Evolutionary conservation across 1,140 invertebrate species (phyloP).

Genomic region (Coenobita brevimanus): DNA sequence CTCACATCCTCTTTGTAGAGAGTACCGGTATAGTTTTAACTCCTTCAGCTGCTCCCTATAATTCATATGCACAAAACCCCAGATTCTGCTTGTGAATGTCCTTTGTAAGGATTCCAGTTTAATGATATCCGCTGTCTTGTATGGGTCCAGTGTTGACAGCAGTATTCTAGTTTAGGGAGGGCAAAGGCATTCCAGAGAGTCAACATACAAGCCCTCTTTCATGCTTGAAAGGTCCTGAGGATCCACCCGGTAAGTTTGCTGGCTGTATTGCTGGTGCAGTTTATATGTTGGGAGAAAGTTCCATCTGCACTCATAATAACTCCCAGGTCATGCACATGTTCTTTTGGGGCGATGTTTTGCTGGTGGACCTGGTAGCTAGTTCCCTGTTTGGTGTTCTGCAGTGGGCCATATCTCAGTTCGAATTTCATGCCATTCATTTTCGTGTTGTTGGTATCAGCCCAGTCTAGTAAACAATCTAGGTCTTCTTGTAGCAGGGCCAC

Average conservation of each 20-base stretch:
- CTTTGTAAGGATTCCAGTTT: constrained; percentile 2
- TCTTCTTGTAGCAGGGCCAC: too few species aligned
- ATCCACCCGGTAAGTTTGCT: background rate
- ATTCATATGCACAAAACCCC: background rate
- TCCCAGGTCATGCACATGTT: too few species aligned
- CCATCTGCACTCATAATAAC: too few species aligned
- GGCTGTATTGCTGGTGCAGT: background rate
- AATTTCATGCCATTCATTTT: too few species aligned
- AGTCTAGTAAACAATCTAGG: too few species aligned
- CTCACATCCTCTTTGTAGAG: background rate
- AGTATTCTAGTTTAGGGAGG: constrained; percentile 15
- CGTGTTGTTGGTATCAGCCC: too few species aligned
- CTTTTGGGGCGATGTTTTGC: too few species aligned
- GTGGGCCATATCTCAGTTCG: too few species aligned
- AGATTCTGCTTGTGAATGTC: background rate
- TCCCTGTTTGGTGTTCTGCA: too few species aligned
- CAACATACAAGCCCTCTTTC: background rate
- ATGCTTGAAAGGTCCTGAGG: background rate
- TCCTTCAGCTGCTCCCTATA: constrained; percentile 2
- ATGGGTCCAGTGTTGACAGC: background rate
- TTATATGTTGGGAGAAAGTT: background rate
- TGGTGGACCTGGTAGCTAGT: too few species aligned
- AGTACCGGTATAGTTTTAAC: background rate
- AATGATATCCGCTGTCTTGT: background rate
- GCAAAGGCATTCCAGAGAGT: background rate